A percentile compares a stretch with the other conserved stretches of the same genome.
Evolutionary conservation across 2,888 invertebrate species (phyloP).

Genomic region (Chirona hameri): DNA sequence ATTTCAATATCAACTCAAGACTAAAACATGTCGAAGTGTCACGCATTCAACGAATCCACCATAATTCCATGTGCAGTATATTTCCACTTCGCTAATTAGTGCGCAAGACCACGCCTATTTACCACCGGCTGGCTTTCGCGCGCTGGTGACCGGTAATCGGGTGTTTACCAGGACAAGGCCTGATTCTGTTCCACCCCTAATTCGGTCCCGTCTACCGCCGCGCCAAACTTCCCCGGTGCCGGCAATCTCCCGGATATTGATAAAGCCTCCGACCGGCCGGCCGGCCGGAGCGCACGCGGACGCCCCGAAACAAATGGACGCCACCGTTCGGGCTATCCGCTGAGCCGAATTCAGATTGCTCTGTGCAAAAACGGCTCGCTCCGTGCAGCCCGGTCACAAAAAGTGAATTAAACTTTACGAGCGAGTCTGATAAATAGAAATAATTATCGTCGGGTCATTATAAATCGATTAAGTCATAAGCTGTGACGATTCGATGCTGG

Average conservation of each 20-base stretch:
- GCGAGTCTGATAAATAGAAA: slow-evolving; percentile 12
- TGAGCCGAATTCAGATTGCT: not conserved
- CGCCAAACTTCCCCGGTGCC: not conserved
- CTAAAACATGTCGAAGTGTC: no score
- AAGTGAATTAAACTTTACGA: slow-evolving; percentile 7
- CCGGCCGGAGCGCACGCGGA: not conserved
- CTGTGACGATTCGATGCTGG: not conserved
- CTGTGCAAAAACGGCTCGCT: not conserved
- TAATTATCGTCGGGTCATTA: not conserved
- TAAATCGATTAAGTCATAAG: slow-evolving; percentile 5
- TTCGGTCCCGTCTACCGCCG: no score
- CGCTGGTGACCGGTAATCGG: no score
- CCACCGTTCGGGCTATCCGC: not conserved
- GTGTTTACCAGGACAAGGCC: no score
- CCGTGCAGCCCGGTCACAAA: not conserved
- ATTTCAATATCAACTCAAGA: no score
- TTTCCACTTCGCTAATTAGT: no score
- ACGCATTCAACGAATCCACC: no score
- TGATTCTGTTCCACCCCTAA: no score
- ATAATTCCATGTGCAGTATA: no score
- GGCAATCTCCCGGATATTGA: not conserved
- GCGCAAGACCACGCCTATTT: no score
- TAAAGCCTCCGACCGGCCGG: not conserved
- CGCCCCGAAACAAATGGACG: not conserved
- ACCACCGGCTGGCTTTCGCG: no score